Conservation (phyloP, 2,888 invertebrate genomes). For the Oeneis ivallda region DNA sequence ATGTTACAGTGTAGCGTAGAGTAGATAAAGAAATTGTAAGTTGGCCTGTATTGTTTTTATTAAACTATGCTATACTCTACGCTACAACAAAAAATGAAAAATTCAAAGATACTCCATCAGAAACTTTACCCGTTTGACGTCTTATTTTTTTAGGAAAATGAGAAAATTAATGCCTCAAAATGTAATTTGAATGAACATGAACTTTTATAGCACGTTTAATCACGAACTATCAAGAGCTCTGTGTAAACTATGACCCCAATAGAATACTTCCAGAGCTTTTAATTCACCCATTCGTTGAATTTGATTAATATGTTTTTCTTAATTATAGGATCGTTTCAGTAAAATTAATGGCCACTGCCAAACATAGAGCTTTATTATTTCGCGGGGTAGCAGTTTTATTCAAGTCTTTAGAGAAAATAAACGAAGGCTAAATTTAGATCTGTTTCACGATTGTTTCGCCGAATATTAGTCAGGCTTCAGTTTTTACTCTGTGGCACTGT, state of each 20-base stretch:
- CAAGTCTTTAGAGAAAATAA: slow-evolving; percentile 27
- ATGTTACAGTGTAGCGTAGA: slow-evolving; percentile 41
- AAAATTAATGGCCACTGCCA: not conserved
- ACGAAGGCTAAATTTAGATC: slow-evolving; percentile 36
- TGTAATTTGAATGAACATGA: no score
- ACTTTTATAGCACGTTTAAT: not conserved
- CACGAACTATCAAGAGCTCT: not conserved
- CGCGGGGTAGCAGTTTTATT: not conserved
- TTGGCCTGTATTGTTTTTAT: not conserved
- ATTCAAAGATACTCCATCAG: not conserved
- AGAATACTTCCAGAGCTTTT: not conserved
- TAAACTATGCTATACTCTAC: not conserved
- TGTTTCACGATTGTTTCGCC: slow-evolving; percentile 36
- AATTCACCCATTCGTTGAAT: not conserved
- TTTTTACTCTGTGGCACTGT: slow-evolving; percentile 37
- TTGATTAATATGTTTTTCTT: not conserved
- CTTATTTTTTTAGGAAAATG: no score
- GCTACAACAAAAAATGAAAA: not conserved
- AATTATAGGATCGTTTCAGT: not conserved
- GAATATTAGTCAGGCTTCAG: slow-evolving; percentile 35
- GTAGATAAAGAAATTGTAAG: not conserved
- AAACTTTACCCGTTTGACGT: not conserved
- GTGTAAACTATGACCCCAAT: not conserved
- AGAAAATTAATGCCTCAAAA: no score
- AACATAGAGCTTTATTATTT: not conserved